Evolutionary conservation across 1,140 invertebrate genomes (phyloP), one percentile per base, ranked within the genome.

Genomic region (Danaus melanippus): DNA sequence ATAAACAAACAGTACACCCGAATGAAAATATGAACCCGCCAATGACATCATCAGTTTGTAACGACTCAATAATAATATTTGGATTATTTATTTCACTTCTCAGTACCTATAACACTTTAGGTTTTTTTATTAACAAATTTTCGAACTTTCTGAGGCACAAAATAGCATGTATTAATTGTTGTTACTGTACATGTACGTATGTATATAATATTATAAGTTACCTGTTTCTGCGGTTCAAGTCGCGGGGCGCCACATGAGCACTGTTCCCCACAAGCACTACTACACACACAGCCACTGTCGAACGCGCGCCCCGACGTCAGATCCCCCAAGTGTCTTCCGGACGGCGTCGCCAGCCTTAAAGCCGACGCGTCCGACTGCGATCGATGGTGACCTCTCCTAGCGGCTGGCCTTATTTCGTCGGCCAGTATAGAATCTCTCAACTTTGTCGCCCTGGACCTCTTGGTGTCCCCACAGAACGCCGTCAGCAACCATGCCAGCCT

Each of bases 401-500:
- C 76, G 41, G 81, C 71, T 63, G 88, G 92, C 90, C 94, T 91
- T 12, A 97, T 89, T 86, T 96, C 94, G 77, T 96, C 95, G 17
- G 93, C 94, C 3, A 97, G 85, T 71, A 98, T 97, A 57, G 95
- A 91, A 84, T 96, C 94, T 74, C 93, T 93, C 60, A 97, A 86
- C 88, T 96, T 96, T 55, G 94, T 91, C 61, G 95, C 95, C 74
- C 94, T 93, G 43, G 95, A 95, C 80, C 94, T 94, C 86, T 94
- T 96, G 55, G 91, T 90, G 79, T 97, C 95, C 12, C 93, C 92
- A 67, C 94, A 94, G 75, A 97, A 99, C 6, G 98, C 97, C 62
- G 97, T 95, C 62, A 99, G 88, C 10, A 99, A 87, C 97, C 97
- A 99, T 62, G 96, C 94, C 84, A 97, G 94, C 81, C 97, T 95